Conservation (phyloP, 2,113 vertebrate genomes). For the Chloropsis hardwickii region DNA sequence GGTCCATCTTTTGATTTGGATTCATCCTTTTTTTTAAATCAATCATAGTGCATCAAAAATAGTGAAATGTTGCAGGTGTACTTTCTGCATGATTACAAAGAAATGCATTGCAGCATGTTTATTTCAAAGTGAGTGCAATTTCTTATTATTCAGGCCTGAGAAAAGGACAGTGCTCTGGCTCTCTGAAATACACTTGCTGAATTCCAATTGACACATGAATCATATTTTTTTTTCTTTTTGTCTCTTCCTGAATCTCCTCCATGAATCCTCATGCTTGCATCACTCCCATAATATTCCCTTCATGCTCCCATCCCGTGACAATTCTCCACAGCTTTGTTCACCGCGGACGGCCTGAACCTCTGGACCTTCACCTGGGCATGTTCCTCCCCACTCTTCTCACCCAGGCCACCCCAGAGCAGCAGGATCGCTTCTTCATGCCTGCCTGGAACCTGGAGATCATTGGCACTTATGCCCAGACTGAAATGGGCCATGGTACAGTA, state of each 20-base stretch:
- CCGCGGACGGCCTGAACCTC: conserved; percentile 84
- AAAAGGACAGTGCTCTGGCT: conserved; percentile 60
- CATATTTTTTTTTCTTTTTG: conserved; percentile 48
- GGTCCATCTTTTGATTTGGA: neutral
- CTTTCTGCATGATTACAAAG: neutral
- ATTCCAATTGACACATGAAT: conserved; percentile 56
- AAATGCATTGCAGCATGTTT: neutral
- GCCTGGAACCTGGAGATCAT: conserved; percentile 98
- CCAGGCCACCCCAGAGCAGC: conserved; percentile 93
- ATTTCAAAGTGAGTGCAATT: neutral
- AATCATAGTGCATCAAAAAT: neutral
- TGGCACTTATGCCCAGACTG: conserved; percentile 99
- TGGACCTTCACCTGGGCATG: conserved; percentile 98
- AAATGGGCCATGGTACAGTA: conserved; percentile 97
- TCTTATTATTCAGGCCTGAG: neutral
- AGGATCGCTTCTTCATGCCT: conserved; percentile 95
- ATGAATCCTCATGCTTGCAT: conserved; percentile 35
- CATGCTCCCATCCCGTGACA: conserved; percentile 26
- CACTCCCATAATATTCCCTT: conserved; percentile 40
- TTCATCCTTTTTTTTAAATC: neutral
- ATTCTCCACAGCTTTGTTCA: conserved; percentile 84
- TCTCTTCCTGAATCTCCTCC: conserved; percentile 49
- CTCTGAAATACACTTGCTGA: conserved; percentile 6
- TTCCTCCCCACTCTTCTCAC: conserved; percentile 97
- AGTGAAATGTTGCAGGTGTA: neutral